Evolutionary conservation across 1,140 invertebrate genomes (phyloP).

Genomic region (Calycopis cecrops): DNA sequence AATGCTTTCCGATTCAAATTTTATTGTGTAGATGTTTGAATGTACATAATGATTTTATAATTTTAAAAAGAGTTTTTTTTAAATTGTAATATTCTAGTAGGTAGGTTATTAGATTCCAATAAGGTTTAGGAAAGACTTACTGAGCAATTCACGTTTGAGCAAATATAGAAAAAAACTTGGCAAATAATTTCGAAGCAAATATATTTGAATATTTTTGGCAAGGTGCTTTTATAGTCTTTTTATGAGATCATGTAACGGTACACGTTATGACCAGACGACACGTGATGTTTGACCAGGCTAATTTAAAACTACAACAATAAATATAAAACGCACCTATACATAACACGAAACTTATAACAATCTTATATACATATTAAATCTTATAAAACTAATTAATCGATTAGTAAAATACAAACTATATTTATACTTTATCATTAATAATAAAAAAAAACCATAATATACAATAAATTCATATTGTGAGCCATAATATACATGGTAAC

Average conservation of each 20-base stretch:
- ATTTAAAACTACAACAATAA: slow-evolving; percentile 7
- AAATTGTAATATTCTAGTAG: too few species aligned
- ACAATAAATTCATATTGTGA: slow-evolving; percentile 3
- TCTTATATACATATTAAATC: slow-evolving; percentile 13
- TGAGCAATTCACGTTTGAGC: slow-evolving; percentile 26
- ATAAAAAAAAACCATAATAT: too few species aligned
- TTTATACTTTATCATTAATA: too few species aligned
- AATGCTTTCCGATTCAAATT: too few species aligned
- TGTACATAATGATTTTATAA: too few species aligned
- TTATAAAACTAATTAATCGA: too few species aligned
- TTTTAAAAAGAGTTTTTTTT: too few species aligned
- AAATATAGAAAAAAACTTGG: slow-evolving; percentile 14
- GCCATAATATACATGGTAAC: neutral
- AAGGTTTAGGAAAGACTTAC: slow-evolving; percentile 3
- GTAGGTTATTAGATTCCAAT: too few species aligned
- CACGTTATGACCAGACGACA: slow-evolving; percentile 36
- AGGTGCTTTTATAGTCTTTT: slow-evolving; percentile 40
- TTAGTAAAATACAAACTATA: too few species aligned
- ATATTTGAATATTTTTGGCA: slow-evolving; percentile 37
- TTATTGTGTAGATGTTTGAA: too few species aligned
- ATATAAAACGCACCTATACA: slow-evolving; percentile 1
- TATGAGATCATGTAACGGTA: slow-evolving; percentile 48
- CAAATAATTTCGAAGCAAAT: slow-evolving; percentile 20
- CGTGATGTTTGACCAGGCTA: slow-evolving; percentile 28
- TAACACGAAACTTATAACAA: slow-evolving; percentile 8